A percentile compares a stretch with the other conserved stretches of the same genome.
Conservation (phyloP, 2,113 vertebrate species). For the Edolisoma coerulescens region DNA sequence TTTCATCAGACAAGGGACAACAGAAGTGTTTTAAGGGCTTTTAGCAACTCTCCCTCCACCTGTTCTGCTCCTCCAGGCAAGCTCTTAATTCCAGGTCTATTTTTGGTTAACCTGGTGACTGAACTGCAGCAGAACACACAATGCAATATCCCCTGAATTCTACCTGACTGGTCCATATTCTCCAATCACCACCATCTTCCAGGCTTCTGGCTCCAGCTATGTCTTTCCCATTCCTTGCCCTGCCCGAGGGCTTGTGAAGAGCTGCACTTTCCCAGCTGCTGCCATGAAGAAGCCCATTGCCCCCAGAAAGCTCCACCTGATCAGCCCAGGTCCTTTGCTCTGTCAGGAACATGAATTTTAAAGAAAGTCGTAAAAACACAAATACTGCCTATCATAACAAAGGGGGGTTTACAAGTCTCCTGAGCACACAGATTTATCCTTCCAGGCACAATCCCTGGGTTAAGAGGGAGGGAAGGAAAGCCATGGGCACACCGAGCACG, state of each 20-base stretch:
- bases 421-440: background rate
- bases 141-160: background rate
- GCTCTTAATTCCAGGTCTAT: background rate
- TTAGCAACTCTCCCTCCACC: background rate
- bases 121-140: background rate
- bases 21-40: background rate
- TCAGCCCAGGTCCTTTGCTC: accelerated
- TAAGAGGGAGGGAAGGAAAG: background rate
- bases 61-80: background rate
- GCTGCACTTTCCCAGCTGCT: background rate
- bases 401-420: background rate
- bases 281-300: accelerated
- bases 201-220: background rate
- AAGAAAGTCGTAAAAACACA: background rate
- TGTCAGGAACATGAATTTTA: background rate
- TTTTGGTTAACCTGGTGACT: background rate
- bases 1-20: background rate
- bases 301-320: background rate
- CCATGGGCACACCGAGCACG: accelerated
- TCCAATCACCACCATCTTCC: background rate
- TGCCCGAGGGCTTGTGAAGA: background rate
- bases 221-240: background rate
- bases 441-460: accelerated
- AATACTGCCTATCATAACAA: background rate
- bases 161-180: background rate